Conservation (phyloP, 2,113 vertebrate species). For the Psephotus haematonotus region DNA sequence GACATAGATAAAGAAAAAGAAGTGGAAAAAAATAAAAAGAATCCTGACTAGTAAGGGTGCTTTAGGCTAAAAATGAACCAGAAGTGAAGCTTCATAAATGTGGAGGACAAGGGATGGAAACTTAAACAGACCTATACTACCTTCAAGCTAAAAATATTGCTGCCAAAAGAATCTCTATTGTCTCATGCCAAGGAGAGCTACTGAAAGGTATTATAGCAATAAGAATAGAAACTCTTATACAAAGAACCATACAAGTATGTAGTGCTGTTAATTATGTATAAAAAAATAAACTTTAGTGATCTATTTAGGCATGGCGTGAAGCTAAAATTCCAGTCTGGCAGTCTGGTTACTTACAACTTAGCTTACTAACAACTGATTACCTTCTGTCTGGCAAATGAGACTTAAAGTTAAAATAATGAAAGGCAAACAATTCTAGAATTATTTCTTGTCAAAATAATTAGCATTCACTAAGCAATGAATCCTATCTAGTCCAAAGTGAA, state of each 20-base stretch:
- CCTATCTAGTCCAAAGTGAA: neutral
- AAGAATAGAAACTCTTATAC: neutral
- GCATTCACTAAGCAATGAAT: neutral
- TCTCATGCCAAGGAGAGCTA: rapidly evolving
- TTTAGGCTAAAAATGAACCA: neutral
- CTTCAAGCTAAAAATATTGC: neutral
- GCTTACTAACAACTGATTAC: neutral
- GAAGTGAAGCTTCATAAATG: neutral
- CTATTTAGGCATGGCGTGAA: neutral
- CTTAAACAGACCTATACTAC: neutral
- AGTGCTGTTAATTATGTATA: neutral
- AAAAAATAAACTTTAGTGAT: neutral
- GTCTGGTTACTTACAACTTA: too few relatives aligned
- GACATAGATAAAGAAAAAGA: neutral
- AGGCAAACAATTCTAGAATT: neutral
- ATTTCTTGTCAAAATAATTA: neutral
- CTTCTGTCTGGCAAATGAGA: neutral
- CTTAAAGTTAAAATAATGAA: neutral
- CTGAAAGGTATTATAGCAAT: neutral
- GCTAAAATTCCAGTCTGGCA: neutral
- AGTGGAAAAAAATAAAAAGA: neutral
- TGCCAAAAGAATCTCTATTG: neutral
- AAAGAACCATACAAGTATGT: neutral
- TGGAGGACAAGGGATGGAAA: neutral
- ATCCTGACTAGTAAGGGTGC: neutral